Base-by-base conservation (phyloP, 2,797 vertebrate species). In the Manis javanica region DNA sequence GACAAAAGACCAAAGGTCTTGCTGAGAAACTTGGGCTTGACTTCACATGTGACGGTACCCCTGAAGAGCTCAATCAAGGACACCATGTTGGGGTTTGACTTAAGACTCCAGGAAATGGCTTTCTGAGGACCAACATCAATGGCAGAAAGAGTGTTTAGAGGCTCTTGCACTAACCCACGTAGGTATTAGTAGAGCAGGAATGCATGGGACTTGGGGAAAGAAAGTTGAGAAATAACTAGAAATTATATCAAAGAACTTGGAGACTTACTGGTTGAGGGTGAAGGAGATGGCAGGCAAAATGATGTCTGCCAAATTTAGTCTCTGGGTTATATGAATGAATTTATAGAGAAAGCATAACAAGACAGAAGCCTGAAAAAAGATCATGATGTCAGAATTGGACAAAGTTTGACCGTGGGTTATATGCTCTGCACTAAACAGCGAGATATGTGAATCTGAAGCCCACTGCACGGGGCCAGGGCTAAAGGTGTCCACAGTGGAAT, bases 201-300 rank as follows among this genome's bases (percentile, higher is more conserved):
- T 16, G 12, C 23, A 18, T 15, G 29, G 10, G 16, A 0, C 3
- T 8, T 0, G 29, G 16, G 31, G 13, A 2, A 15, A 2, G 9
- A 83, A 7, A 34, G 16, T 63, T 59, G 23, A 21, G 37, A 49
- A 78, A 46, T 61, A 71, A 26, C 16, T 42, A 16, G 29, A 42
- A 61, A 42, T 21, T 7, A 88, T 42, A 34, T 53, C 3, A 21
- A 26, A 53, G 37, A 66, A 46, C 39, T n/a, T 7, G 19, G 59
- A 68, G 7, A 12, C 26, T n/a, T 23, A 31, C 39, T 31, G 8
- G 9, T 4, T 24, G 13, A 14, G 5, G 57, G 51, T 29, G 21
- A 79, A 59, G 46, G 24, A 53, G 24, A 37, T 15, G 46, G 29
- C 16, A 64, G 18, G 29, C 19, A 55, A 59, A 87, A 29, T 46